phyloP scores from a whole-genome alignment of 2,113 vertebrate genomes.

The Apteryx owenii region DNA sequence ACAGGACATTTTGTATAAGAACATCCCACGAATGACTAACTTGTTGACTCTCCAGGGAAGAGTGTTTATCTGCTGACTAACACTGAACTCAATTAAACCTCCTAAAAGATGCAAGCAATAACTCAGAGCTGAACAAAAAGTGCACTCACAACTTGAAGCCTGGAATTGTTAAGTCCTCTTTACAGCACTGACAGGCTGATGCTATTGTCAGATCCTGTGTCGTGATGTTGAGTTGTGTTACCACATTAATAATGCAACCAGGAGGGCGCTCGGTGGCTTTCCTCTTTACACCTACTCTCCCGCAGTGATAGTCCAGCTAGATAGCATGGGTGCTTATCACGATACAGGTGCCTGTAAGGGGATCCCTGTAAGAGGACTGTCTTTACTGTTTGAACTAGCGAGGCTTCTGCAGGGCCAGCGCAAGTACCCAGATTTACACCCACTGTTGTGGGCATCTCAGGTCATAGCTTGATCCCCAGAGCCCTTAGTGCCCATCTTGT shows the following conservation, averaged over 20 bases:
- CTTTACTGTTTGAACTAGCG: neutral
- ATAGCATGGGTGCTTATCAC: fast-evolving
- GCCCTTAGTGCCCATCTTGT: neutral
- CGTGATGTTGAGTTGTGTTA: neutral
- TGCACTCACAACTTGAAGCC: neutral
- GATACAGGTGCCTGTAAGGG: neutral
- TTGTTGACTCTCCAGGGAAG: neutral
- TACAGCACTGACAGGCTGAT: neutral
- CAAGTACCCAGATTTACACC: neutral
- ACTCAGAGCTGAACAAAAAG: neutral
- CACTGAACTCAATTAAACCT: neutral
- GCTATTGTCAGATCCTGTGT: neutral
- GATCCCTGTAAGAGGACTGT: neutral
- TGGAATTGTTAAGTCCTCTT: neutral
- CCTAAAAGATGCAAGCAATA: neutral
- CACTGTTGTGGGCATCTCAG: fast-evolving
- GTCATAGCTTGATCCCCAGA: fast-evolving
- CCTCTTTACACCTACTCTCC: neutral
- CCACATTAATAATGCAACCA: neutral
- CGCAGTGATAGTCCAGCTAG: fast-evolving
- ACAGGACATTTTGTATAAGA: neutral
- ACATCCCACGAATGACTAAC: neutral
- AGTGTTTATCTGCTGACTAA: slow-evolving; percentile 21
- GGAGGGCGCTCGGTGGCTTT: neutral
- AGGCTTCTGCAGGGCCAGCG: neutral